phyloP scores from a whole-genome alignment of 2,797 vertebrate genomes.

The Phrynocephalus vlangalii region DNA sequence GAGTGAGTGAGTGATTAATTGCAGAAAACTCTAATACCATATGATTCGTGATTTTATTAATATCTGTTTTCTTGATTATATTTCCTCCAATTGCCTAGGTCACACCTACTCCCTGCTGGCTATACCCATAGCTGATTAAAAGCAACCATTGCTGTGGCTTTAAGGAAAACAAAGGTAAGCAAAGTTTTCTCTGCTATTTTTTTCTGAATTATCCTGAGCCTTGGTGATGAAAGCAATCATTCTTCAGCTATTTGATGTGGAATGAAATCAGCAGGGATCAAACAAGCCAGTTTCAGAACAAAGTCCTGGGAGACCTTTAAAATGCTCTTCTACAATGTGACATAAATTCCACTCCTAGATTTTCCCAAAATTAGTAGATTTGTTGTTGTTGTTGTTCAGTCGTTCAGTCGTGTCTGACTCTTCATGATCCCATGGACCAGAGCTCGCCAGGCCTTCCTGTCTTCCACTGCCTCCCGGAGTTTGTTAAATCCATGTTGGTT shows the following conservation, averaged over 20 bases:
- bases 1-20: too few relatives aligned
- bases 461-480: too few relatives aligned
- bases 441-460: too few relatives aligned
- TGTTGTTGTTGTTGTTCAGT: too few relatives aligned
- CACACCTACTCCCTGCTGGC: background rate
- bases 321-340: background rate
- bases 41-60: background rate
- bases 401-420: too few relatives aligned
- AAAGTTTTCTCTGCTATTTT: background rate
- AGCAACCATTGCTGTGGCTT: background rate
- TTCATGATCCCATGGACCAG: too few relatives aligned
- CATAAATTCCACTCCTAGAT: background rate
- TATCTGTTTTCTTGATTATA: background rate
- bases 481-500: too few relatives aligned
- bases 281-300: background rate
- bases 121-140: background rate
- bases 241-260: background rate
- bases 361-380: background rate
- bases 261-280: background rate
- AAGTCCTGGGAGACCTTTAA: background rate
- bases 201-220: background rate
- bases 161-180: background rate
- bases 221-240: constrained; percentile 16
- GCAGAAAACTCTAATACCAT: background rate
- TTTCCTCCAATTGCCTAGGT: background rate